Evolutionary conservation across 1,140 invertebrate genomes (phyloP), one percentile per base, ranked within the genome.

Genomic region (Helicoverpa zea): DNA sequence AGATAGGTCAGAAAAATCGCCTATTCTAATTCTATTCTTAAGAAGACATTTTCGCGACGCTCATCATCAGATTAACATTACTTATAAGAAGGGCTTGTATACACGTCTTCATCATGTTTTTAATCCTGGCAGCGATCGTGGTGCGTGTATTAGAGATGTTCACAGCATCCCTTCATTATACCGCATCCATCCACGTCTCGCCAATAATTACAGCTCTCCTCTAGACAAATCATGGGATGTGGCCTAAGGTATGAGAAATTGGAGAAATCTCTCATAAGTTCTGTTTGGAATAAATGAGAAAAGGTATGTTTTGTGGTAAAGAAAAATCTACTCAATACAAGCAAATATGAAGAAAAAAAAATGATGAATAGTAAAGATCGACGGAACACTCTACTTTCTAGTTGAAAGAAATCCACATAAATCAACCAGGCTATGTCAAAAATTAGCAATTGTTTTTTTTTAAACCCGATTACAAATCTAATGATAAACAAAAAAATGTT

Each of bases 181-280:
- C 73, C 59, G 83, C 84, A 89, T 89, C 83, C 84, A 86, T 89
- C 87, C 86, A 85, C 85, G 87, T 87, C 86, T 77, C 76, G 51
- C 81, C 56, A 70, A 84, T 89, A 89, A 89, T 89, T 89, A 86
- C 82, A 79, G 75, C 79, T 86, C 79, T 78, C 79, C 75, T 82
- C 82, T 86, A 86, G 87, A 89, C 84, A 86, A 89, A 89, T 89
- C 84, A 85, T 79, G 63, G 49, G 58, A 70, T 79, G 80, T 63
- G 70, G 74, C 72, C 47, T 77, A 78, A 74, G 59, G 9, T n/a
- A 86, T 56, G 68, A 70, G 83, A 77, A 18, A 18, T 4, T 18
- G 10, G 35, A 7, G 63, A 14, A 16, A 47, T 47, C 23, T 23
- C 23, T 23, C 0, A 23, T 23, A 23, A 23, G 23, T 23, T 23